phyloP scores from a whole-genome alignment of 1,140 invertebrate species.

The Penaeus japonicus region DNA sequence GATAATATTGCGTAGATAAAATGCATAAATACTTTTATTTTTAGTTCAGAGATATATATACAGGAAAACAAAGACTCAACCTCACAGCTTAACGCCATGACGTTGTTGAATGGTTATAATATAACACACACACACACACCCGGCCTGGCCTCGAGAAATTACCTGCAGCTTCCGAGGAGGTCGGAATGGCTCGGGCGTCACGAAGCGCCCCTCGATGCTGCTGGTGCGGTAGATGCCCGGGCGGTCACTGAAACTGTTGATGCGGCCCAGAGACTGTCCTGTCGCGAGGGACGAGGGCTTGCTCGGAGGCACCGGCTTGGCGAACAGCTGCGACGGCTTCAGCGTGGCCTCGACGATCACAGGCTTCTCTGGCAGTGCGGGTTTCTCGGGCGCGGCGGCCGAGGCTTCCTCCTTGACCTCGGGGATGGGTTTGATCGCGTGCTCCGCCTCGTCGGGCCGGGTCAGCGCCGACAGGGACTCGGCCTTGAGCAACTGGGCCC shows the following conservation, averaged over 20 bases:
- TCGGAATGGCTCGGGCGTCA: background rate
- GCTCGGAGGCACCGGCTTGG: conserved; percentile 14
- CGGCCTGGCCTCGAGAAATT: background rate
- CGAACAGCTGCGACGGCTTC: background rate
- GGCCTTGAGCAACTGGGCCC: background rate
- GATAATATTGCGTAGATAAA: too few species aligned
- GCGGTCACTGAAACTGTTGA: conserved; percentile 7
- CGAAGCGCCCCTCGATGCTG: background rate
- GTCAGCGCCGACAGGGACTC: background rate
- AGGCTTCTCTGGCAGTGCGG: background rate
- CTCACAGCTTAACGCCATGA: too few species aligned
- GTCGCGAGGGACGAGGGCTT: background rate
- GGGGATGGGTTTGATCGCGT: background rate
- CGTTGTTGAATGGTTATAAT: too few species aligned
- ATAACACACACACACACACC: too few species aligned
- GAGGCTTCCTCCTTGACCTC: background rate
- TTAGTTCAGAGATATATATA: too few species aligned
- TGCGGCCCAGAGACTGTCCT: background rate
- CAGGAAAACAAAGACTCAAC: too few species aligned
- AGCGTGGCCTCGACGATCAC: background rate
- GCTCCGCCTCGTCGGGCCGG: background rate
- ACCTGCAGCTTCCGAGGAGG: conserved; percentile 17
- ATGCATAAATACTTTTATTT: too few species aligned
- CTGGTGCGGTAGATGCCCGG: background rate
- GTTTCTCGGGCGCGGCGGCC: background rate